Conservation (phyloP, 2,888 invertebrate species). For the Zygogramma bicolorata region DNA sequence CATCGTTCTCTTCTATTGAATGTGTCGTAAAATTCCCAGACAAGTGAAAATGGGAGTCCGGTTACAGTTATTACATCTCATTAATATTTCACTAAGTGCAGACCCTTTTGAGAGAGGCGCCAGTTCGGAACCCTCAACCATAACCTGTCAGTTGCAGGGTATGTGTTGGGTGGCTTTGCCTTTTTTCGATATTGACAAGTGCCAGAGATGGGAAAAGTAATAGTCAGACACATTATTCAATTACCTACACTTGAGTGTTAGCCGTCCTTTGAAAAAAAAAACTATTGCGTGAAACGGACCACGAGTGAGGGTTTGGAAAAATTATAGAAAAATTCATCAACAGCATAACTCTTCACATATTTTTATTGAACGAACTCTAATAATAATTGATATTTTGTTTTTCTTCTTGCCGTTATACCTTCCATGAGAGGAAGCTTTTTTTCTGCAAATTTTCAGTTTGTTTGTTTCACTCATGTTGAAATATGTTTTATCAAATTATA, state of each 20-base stretch:
- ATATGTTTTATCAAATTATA: too few relatives aligned
- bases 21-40: neutral
- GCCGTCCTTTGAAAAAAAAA: neutral
- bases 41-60: neutral
- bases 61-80: neutral
- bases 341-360: too few relatives aligned
- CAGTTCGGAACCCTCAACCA: neutral
- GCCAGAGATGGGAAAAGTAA: neutral
- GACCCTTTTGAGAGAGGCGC: constrained; percentile 3
- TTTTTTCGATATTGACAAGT: neutral
- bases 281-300: too few relatives aligned
- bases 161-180: neutral
- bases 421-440: too few relatives aligned
- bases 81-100: neutral
- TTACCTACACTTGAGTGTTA: neutral
- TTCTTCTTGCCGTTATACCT: too few relatives aligned
- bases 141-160: neutral
- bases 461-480: too few relatives aligned
- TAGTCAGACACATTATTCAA: neutral
- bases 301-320: too few relatives aligned
- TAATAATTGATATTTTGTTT: too few relatives aligned
- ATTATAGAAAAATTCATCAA: too few relatives aligned
- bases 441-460: too few relatives aligned
- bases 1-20: neutral
- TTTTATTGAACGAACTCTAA: too few relatives aligned